Percentiles rank a stretch among this genome's conserved stretches.
These are phyloP conservation scores for Ornithoptera priamus DNA, from an alignment of 2,888 invertebrate species.

Conservation along the genomic window DNA sequence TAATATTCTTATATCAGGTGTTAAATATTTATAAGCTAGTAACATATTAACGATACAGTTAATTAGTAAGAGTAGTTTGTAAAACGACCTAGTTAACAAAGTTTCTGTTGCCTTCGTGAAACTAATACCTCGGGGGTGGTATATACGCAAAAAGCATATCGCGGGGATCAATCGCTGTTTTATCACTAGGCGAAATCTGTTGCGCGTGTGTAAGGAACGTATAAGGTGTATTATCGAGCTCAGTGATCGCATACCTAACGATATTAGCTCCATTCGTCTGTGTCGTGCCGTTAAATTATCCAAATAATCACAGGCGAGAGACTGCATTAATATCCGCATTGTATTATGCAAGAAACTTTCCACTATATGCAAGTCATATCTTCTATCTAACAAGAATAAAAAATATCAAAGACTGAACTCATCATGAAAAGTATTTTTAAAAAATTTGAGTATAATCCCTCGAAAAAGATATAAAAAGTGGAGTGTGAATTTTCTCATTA, in stretches of 20 bases:
- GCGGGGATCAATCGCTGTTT: constrained; percentile 69
- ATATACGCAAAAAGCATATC: constrained; percentile 79
- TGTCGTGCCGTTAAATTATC: constrained; percentile 78
- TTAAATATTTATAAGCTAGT: constrained; percentile 2
- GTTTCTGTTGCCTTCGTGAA: constrained; percentile 56
- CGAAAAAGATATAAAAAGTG: constrained; percentile 50
- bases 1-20: constrained; percentile 8
- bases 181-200: constrained; percentile 71
- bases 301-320: constrained; percentile 77
- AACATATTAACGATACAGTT: not conserved
- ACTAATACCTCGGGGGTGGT: constrained; percentile 53
- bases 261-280: constrained; percentile 79
- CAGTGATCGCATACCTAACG: constrained; percentile 67
- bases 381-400: too few relatives aligned
- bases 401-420: too few relatives aligned
- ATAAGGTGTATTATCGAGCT: constrained; percentile 62
- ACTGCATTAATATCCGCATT: constrained; percentile 65
- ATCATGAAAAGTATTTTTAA: not conserved
- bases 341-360: constrained; percentile 35
- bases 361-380: not conserved
- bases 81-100: constrained; percentile 47
- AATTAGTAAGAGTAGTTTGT: constrained; percentile 21
- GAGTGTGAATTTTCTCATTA: constrained; percentile 76
- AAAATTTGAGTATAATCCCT: not conserved
- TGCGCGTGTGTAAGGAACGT: constrained; percentile 74